Evolutionary conservation across 2,888 invertebrate genomes (phyloP), one percentile per base, ranked within the genome.

Genomic region (Cecidostiba fungosa): DNA sequence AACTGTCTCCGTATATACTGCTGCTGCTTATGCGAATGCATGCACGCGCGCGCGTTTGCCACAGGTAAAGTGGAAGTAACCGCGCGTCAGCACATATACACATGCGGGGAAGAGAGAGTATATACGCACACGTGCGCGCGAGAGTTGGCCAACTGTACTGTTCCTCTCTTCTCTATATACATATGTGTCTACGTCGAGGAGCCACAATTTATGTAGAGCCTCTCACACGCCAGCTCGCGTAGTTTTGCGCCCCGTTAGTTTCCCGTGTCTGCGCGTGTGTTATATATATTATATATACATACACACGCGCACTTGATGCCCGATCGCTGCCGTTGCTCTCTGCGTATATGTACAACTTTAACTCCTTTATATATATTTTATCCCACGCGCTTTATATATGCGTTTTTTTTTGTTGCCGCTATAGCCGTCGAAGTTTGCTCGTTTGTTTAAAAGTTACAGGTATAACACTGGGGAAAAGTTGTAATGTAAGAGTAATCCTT

Each of bases 41-140:
- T 19, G 36, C 29, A 70, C 32, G 70, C 69, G 32, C 62, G 62
- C 26, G 23, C 69, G 36, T 23, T 43, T 23, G 72, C 43, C 23
- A 23, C 72, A 72, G 72, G 72, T 72, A 72, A 72, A 26, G 72
- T 43, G 72, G 39, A 72, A 43, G 72, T 72, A 72, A 43, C 72
- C 23, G 72, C 43, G 72, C 43, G 72, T 72, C 39, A n/a, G 72
- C 14, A 12, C 39, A 36, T 1, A 36, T 1, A 36, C 36, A n/a
- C 70, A 29, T 29, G 29, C n/a, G 5, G 54, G n/a, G 54, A 8
- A 5, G n/a, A n/a, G 10, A 12, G 23, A 23, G 39, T 43, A 23
- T 5, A 12, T 14, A 12, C 54, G 23, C 54, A 23, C 72, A 72
- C 72, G 72, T 43, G 72, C 70, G 72, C 70, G 70, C 70, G n/a